Base-by-base conservation (phyloP, 2,797 vertebrate genomes). In the Cyprinodon diabolis region DNA sequence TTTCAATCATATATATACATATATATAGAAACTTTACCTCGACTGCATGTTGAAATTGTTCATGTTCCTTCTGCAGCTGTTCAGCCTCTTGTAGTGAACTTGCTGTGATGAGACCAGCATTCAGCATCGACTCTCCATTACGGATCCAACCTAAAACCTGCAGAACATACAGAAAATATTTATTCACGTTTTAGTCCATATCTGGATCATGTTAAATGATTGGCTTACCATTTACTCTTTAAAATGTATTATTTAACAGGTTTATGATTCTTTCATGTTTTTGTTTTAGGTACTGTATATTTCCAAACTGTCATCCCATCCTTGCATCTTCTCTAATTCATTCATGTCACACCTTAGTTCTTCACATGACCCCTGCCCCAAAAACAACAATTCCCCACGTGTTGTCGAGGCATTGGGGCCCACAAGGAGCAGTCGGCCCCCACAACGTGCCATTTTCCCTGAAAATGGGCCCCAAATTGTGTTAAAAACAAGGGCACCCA, bases 81-180 rank as follows among this genome's bases (percentile, higher is more conserved):
- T 99, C 98, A 0, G 98, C 98, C 84, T 99, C 98, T 87, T 98
- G 97, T 78, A 99, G 92, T 0, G 98, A 99, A 84, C 98, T 99
- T 74, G 98, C 98, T 1, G 98, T 99, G 90, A 99, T 99, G 37
- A 99, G 95, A 3, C 98, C 97, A 0, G 98, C 98, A 1, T 99
- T 99, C 81, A 99, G 88, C 98, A 99, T 99, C 0, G 98, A 99
- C 89, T 99, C 98, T 0, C 98, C 98, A 1, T 99, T 99, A 81
- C 98, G 96, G 88, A 99, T 99, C 98, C 98, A 99, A 56, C 98
- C 98, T 80, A 99, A 94, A 71, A 99, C 98, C 98, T 99, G 57
- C 60, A 82, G 62, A 23, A 35, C 37, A 45, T 40, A 62, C 12
- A 52, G 15, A 63, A 48, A 30, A 14, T 12, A 60, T 14, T 58